Conservation (phyloP, 2,797 vertebrate species). For the Myotis pilosus region DNA sequence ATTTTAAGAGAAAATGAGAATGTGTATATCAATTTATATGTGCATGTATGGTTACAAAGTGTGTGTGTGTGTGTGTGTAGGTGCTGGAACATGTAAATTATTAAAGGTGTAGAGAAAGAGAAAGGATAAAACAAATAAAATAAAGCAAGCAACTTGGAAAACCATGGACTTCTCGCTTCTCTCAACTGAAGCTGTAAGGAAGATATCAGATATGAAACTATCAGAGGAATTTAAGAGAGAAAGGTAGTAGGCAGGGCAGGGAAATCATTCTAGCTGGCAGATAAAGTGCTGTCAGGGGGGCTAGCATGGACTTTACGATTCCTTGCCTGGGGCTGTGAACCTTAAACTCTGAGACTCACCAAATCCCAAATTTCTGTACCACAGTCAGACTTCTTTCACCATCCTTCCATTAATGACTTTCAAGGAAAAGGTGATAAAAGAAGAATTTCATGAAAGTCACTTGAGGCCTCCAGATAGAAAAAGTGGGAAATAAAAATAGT, state of each 20-base stretch:
- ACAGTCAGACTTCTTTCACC: neutral
- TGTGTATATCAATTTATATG: neutral
- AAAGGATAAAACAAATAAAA: neutral
- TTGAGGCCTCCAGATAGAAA: neutral
- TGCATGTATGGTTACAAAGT: neutral
- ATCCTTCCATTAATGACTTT: neutral
- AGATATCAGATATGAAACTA: neutral
- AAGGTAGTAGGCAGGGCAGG: neutral
- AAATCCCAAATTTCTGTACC: neutral
- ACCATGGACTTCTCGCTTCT: neutral
- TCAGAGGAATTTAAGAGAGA: neutral
- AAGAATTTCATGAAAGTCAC: constrained; percentile 10
- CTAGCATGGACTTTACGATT: neutral
- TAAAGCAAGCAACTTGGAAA: neutral
- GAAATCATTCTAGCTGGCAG: neutral
- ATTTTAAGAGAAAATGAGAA: neutral
- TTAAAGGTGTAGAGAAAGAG: neutral
- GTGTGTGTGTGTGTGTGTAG: neutral
- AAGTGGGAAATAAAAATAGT: neutral
- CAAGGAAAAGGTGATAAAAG: neutral
- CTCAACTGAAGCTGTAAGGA: neutral
- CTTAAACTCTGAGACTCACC: neutral
- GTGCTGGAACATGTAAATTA: neutral
- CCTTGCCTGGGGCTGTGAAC: neutral
- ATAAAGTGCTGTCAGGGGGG: neutral